phyloP scores from a whole-genome alignment of 1,140 invertebrate species.

The Drosophila triauraria region DNA sequence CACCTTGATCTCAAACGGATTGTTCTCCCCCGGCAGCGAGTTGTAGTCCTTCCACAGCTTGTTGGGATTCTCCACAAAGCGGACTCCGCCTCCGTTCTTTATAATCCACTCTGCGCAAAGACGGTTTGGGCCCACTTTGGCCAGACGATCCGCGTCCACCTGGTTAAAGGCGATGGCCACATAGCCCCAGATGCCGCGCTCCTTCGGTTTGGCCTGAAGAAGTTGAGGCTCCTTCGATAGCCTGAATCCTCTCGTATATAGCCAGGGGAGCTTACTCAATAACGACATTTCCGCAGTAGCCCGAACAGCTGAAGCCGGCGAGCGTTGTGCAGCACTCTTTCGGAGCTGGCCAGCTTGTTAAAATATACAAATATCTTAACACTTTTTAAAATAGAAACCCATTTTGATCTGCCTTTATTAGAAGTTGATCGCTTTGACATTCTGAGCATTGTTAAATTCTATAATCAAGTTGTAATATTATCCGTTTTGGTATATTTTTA shows the following conservation, averaged over 20 bases:
- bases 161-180: constrained; percentile 81
- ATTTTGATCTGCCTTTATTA: constrained; percentile 1
- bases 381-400: not conserved
- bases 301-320: constrained; percentile 36
- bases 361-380: not conserved
- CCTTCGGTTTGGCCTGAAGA: no score
- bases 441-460: no score
- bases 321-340: constrained; percentile 31
- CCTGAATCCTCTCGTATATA: not conserved
- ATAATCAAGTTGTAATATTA: no score
- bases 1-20: constrained; percentile 87
- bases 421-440: not conserved
- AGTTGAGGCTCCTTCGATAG: not conserved
- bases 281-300: constrained; percentile 45
- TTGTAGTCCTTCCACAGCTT: constrained; percentile 89
- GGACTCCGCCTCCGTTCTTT: constrained; percentile 90
- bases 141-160: constrained; percentile 67
- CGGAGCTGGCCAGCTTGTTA: not conserved
- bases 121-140: constrained; percentile 73
- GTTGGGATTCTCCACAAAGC: constrained; percentile 86
- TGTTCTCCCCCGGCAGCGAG: constrained; percentile 86
- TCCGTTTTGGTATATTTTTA: no score
- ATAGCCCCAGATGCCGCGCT: constrained; percentile 71
- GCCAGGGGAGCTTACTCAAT: constrained; percentile 26
- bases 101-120: constrained; percentile 88